Percentiles rank a stretch among this genome's conserved stretches.
phyloP scores from a whole-genome alignment of 2,113 vertebrate species.

The Rhinoderma darwinii region DNA sequence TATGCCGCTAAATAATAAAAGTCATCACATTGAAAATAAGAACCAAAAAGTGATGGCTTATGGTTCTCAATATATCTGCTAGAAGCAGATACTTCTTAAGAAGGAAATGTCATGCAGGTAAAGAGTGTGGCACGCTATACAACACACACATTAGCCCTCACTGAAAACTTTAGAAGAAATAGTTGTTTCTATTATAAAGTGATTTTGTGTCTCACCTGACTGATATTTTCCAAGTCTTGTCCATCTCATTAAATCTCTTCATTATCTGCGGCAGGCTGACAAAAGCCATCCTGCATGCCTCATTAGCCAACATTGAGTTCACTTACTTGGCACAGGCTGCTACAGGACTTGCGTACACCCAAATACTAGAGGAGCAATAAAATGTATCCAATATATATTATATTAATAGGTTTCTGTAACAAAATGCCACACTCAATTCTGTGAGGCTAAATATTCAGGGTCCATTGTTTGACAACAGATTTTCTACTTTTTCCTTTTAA shows the following conservation, averaged over 20 bases:
- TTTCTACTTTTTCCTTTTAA: background rate
- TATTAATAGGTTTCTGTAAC: conserved; percentile 13
- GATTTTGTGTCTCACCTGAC: conserved; percentile 40
- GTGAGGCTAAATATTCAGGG: background rate
- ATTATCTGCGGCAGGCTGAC: conserved; percentile 47
- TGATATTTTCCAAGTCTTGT: conserved; percentile 54
- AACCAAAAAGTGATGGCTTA: background rate
- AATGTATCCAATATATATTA: background rate
- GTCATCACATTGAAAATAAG: background rate
- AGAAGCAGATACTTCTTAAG: background rate
- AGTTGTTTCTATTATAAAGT: conserved; percentile 43
- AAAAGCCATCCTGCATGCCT: conserved; percentile 46
- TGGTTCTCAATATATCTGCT: background rate
- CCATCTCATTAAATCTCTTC: conserved; percentile 56
- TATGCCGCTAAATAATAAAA: background rate
- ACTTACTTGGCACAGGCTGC: conserved; percentile 18
- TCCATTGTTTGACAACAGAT: background rate
- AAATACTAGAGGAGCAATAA: conserved; percentile 10
- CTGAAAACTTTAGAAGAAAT: conserved; percentile 32
- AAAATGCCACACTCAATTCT: conserved; percentile 8
- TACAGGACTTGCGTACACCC: conserved; percentile 10
- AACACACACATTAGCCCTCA: conserved; percentile 13
- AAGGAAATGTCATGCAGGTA: conserved; percentile 17
- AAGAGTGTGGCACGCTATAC: background rate
- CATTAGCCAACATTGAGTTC: conserved; percentile 51